phyloP scores from a whole-genome alignment of 2,888 invertebrate species.

The Sinotaia quadrata region DNA sequence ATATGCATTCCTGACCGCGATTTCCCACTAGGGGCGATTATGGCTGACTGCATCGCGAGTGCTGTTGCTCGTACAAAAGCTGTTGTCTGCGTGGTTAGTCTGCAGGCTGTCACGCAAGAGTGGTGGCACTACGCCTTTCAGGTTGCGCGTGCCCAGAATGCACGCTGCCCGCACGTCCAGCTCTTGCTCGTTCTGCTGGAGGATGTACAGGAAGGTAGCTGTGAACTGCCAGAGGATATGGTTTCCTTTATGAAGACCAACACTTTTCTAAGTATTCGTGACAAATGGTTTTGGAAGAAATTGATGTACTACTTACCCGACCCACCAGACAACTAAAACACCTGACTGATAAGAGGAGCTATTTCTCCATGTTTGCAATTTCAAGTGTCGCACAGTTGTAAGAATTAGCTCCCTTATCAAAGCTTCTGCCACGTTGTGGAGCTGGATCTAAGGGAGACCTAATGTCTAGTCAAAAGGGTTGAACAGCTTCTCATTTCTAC shows the following conservation, averaged over 20 bases:
- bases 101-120: background rate
- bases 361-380: too few species aligned
- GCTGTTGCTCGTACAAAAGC: constrained; percentile 12
- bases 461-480: too few species aligned
- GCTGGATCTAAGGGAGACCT: too few species aligned
- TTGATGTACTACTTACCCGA: constrained; percentile 24
- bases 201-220: background rate
- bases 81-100: constrained; percentile 11
- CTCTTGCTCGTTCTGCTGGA: constrained; percentile 19
- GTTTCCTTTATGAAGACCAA: constrained; percentile 15
- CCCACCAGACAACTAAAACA: constrained; percentile 10
- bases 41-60: background rate
- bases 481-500: too few species aligned
- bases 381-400: too few species aligned
- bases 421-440: too few species aligned
- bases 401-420: too few species aligned
- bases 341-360: too few species aligned
- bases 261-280: constrained; percentile 16
- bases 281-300: constrained; percentile 27
- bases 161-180: constrained; percentile 1
- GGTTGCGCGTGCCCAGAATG: constrained; percentile 20
- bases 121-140: constrained; percentile 29
- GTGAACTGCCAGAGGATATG: constrained; percentile 11
- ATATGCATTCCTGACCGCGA: constrained; percentile 21
- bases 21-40: background rate